Conservation (phyloP, 1,140 invertebrate genomes). For the Oncopeltus fasciatus region DNA sequence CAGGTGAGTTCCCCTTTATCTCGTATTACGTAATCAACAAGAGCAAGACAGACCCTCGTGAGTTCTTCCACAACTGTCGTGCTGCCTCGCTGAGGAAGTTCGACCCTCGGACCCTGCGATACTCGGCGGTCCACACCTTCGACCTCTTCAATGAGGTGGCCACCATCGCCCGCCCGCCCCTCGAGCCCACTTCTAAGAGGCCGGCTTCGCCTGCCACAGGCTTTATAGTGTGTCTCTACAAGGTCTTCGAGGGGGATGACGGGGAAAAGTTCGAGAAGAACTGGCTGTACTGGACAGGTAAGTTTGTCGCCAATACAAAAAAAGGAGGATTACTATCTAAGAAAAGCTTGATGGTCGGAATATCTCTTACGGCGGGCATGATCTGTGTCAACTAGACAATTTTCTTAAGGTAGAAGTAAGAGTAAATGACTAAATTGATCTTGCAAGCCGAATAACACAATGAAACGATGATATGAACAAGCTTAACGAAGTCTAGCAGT, state of each 20-base stretch:
- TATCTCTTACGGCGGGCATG: too few relatives aligned
- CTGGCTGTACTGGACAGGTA: conserved; percentile 84
- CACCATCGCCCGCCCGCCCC: conserved; percentile 71
- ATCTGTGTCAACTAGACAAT: too few relatives aligned
- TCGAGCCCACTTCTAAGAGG: conserved; percentile 57
- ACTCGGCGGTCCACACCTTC: conserved; percentile 70
- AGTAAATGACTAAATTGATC: too few relatives aligned
- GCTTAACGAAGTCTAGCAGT: too few relatives aligned
- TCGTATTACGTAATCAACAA: conserved; percentile 79
- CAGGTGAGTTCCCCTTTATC: conserved; percentile 82
- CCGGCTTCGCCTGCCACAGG: conserved; percentile 64
- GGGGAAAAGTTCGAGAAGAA: conserved; percentile 79
- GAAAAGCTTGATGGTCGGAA: too few relatives aligned
- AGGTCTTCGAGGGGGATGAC: conserved; percentile 86
- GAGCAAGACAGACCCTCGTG: conserved; percentile 61
- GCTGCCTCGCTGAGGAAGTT: conserved; percentile 65
- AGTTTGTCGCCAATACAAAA: too few relatives aligned
- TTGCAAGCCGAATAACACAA: too few relatives aligned
- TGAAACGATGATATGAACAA: too few relatives aligned
- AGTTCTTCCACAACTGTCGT: conserved; percentile 69
- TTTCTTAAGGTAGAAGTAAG: too few relatives aligned
- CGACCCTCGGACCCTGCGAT: conserved; percentile 59
- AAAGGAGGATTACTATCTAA: too few relatives aligned
- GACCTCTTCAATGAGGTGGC: conserved; percentile 79
- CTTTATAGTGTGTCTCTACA: conserved; percentile 83